Conservation (phyloP, 2,797 vertebrate genomes). For the Anas capensis region DNA sequence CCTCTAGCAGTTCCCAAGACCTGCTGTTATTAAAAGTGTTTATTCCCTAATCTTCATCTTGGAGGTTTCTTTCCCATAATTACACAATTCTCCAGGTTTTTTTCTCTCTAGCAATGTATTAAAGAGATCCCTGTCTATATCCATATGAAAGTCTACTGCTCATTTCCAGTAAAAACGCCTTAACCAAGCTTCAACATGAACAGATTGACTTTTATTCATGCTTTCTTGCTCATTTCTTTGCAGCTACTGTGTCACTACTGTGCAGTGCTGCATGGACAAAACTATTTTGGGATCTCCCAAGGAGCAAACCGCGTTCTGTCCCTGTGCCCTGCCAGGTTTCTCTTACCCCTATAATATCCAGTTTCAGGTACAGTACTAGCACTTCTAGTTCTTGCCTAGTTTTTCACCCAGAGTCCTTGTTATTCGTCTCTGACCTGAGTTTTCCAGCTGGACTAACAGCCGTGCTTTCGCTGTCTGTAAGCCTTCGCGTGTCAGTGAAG, state of each 20-base stretch:
- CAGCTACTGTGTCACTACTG: neutral
- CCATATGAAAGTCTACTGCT: neutral
- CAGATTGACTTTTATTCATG: neutral
- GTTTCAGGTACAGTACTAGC: neutral
- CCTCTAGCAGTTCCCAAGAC: neutral
- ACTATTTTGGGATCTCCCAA: neutral
- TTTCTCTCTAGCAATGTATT: neutral
- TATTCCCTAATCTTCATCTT: neutral
- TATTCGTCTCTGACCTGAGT: neutral
- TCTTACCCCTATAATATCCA: neutral
- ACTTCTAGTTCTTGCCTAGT: neutral
- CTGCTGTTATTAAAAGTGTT: neutral
- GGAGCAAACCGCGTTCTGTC: neutral
- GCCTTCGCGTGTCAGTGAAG: fast-evolving
- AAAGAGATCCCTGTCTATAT: neutral
- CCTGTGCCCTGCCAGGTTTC: neutral
- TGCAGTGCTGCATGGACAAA: neutral
- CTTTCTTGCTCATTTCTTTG: neutral
- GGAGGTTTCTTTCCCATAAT: neutral
- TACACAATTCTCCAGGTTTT: neutral
- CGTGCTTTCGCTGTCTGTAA: fast-evolving
- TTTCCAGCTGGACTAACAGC: neutral
- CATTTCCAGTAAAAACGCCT: neutral
- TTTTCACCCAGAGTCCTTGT: neutral
- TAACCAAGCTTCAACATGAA: neutral